Evolutionary conservation across 2,888 invertebrate species (phyloP), one percentile per base, ranked within the genome.

Genomic region (Tinea trinotella): DNA sequence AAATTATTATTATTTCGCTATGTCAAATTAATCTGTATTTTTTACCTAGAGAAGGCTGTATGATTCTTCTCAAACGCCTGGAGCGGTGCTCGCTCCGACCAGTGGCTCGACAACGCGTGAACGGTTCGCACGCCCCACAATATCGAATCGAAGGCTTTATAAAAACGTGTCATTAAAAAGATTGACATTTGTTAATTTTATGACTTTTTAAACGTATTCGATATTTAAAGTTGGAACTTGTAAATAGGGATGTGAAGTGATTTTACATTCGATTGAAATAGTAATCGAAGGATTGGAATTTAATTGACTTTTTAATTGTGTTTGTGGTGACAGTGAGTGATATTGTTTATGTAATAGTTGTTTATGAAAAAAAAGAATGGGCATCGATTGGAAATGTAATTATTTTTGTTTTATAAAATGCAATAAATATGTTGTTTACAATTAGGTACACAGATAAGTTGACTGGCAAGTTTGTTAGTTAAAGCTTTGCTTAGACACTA

Each of bases 81-180:
- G 34, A 49, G 48, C 54, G 48, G 17, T 48, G 50, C 36, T 36
- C n/a, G 55, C 55, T 35, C 36, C 53, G 36, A 58, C n/a, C 77
- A 82, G 81, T 81, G 72, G 67, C 70, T 64, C 64, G 64, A 70
- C 71, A 70, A 69, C 74, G 62, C 66, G 73, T 73, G 77, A 58
- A 60, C 66, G 59, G 79, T 57, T 66, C 68, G 69, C 80, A 82
- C 82, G 81, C 68, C 30, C 10, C 54, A 54, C 49, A 34, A 54
- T 46, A 56, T 56, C 56, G 60, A n/a, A n/a, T n/a, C n/a, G 56
- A 56, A 54, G 55, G 50, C 46, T 56, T 56, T 56, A 55, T 55
- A 56, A 40, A 13, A 46, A 17, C 46, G 19, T 19, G 46, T 46
- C 19, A 46, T 46, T 46, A 46, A 46, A 46, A 46, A 19, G 19